phyloP scores from a whole-genome alignment of 2,888 invertebrate genomes.

The Chrysodeixis includens region DNA sequence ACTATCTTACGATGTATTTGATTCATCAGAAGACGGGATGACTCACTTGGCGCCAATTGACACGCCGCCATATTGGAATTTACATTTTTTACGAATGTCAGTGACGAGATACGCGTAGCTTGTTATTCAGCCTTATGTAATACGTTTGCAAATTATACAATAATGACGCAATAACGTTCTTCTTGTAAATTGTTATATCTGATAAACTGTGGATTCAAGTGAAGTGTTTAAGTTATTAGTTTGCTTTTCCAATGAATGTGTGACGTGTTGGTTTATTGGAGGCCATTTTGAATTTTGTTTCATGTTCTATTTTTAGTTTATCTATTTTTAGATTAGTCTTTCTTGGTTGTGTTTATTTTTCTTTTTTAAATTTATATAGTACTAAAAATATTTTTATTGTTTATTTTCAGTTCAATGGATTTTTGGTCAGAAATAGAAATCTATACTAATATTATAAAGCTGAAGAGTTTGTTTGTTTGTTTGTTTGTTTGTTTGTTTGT shows the following conservation, averaged over 20 bases:
- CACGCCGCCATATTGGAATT: constrained; percentile 50
- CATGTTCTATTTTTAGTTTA: constrained; percentile 11
- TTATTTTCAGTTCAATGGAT: too few species aligned
- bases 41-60: constrained; percentile 58
- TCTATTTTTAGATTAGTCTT: too few species aligned
- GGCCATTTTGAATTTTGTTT: constrained; percentile 21
- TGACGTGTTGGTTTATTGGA: constrained; percentile 17
- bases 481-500: too few species aligned
- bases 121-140: constrained; percentile 42
- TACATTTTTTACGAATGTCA: constrained; percentile 42
- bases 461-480: too few species aligned
- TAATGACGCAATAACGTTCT: constrained; percentile 44
- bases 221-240: constrained; percentile 18
- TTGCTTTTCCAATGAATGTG: background rate
- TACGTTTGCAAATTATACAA: constrained; percentile 45
- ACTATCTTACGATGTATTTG: constrained; percentile 35
- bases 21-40: constrained; percentile 52
- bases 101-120: constrained; percentile 23
- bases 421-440: too few species aligned
- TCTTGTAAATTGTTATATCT: constrained; percentile 25
- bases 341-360: too few species aligned
- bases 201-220: constrained; percentile 30
- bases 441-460: too few species aligned
- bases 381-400: too few species aligned
- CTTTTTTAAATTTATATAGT: too few species aligned